Conservation (phyloP, 2,888 invertebrate species). For the Cephalotes varians region DNA sequence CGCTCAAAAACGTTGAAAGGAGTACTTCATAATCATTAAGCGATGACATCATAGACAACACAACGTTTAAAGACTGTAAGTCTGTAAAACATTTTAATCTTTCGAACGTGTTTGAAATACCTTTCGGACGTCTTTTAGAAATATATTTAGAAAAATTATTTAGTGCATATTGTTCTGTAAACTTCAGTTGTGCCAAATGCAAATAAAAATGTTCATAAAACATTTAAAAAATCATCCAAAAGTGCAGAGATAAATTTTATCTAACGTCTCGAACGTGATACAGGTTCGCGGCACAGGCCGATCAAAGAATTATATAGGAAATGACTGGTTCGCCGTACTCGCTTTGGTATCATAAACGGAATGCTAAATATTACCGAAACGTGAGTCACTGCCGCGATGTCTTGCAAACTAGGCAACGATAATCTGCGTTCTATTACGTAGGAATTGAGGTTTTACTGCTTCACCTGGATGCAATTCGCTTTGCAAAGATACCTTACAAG, state of each 20-base stretch:
- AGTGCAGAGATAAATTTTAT: background rate
- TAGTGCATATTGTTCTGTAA: background rate
- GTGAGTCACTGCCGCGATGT: slow-evolving; percentile 72
- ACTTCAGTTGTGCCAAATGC: background rate
- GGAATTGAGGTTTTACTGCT: slow-evolving; percentile 22
- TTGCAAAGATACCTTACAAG: slow-evolving; percentile 28
- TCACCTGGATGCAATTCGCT: slow-evolving; percentile 2
- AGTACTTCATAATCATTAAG: slow-evolving; percentile 10
- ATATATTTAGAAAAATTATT: too few relatives aligned
- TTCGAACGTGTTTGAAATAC: background rate
- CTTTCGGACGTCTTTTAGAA: background rate
- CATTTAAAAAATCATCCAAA: background rate
- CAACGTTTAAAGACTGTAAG: background rate
- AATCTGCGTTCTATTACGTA: slow-evolving; percentile 61
- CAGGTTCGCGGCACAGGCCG: background rate
- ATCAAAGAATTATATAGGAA: slow-evolving; percentile 64
- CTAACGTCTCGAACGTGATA: background rate
- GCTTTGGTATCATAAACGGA: slow-evolving; percentile 74
- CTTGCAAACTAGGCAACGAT: slow-evolving; percentile 63
- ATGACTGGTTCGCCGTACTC: slow-evolving; percentile 56
- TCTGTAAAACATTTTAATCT: slow-evolving; percentile 11
- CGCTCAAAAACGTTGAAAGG: background rate
- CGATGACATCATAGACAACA: slow-evolving; percentile 3
- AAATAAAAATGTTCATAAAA: background rate
- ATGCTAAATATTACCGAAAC: slow-evolving; percentile 80